A percentile compares a stretch with the other conserved stretches of the same genome.
Conservation (phyloP, 1,140 invertebrate species). For the Bombus consobrinus region DNA sequence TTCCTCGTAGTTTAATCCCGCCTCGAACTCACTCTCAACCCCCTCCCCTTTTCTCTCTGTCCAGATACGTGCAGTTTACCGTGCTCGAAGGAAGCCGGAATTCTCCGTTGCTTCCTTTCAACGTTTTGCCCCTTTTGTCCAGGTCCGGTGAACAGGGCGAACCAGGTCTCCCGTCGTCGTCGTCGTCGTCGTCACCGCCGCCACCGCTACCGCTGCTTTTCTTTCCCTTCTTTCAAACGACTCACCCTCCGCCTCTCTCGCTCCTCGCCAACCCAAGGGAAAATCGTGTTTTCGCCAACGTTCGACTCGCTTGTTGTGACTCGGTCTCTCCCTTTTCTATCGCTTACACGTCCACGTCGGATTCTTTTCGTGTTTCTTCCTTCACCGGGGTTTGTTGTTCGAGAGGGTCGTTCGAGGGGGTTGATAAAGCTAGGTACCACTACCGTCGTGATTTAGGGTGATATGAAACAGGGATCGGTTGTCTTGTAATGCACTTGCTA, state of each 20-base stretch:
- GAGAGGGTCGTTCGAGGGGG: slow-evolving; percentile 6
- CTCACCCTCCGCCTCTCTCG: neutral
- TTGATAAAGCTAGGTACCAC: neutral
- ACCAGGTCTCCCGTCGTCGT: slow-evolving; percentile 13
- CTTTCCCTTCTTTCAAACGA: slow-evolving; percentile 34
- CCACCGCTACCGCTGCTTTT: neutral
- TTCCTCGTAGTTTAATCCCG: slow-evolving; percentile 72
- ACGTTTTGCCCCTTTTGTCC: slow-evolving; percentile 52
- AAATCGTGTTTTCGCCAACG: slow-evolving; percentile 29
- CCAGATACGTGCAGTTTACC: slow-evolving; percentile 27
- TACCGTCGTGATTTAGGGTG: neutral
- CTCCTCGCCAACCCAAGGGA: no score
- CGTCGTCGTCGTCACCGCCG: neutral
- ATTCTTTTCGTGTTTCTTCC: neutral
- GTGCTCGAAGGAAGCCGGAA: slow-evolving; percentile 20
- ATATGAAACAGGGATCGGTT: no score
- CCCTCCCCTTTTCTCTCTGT: neutral
- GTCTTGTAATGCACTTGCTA: no score
- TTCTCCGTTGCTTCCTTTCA: slow-evolving; percentile 47
- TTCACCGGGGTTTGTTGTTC: neutral
- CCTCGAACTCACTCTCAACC: neutral
- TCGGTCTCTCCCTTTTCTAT: neutral
- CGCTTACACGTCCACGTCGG: neutral
- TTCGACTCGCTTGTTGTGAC: slow-evolving; percentile 19
- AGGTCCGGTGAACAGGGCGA: slow-evolving; percentile 20